Conservation (phyloP, 2,888 invertebrate species). For the Corbicula japonica region DNA sequence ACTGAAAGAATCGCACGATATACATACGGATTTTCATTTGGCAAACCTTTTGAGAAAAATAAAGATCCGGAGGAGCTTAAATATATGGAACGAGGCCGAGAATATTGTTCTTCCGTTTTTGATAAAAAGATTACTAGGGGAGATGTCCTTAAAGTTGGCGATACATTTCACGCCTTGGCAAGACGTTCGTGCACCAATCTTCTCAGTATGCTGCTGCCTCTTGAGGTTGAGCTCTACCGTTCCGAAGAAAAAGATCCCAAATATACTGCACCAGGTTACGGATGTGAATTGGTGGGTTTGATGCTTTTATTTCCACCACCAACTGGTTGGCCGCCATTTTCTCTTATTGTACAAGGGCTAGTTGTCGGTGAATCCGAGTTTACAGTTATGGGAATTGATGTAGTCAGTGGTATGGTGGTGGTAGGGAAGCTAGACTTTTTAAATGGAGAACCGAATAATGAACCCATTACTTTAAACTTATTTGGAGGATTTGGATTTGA, state of each 20-base stretch:
- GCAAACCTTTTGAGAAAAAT: not conserved
- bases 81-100: not conserved
- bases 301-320: slow-evolving; percentile 1
- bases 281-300: not conserved
- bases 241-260: slow-evolving; percentile 15
- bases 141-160: not conserved
- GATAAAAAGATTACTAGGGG: not conserved
- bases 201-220: not conserved
- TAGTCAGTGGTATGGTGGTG: too few species aligned
- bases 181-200: too few species aligned
- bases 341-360: slow-evolving; percentile 6
- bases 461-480: too few species aligned
- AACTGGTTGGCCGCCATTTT: not conserved
- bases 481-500: too few species aligned
- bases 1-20: slow-evolving; percentile 22
- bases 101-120: not conserved
- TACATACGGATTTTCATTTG: slow-evolving; percentile 22
- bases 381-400: too few species aligned
- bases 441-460: too few species aligned
- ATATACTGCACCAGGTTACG: not conserved
- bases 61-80: not conserved
- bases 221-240: slow-evolving; percentile 9
- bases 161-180: not conserved
- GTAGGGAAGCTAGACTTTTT: too few species aligned
- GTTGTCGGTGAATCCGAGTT: slow-evolving; percentile 14